Base-by-base conservation (phyloP, 2,797 vertebrate species). In the Telmatherina bonti region DNA sequence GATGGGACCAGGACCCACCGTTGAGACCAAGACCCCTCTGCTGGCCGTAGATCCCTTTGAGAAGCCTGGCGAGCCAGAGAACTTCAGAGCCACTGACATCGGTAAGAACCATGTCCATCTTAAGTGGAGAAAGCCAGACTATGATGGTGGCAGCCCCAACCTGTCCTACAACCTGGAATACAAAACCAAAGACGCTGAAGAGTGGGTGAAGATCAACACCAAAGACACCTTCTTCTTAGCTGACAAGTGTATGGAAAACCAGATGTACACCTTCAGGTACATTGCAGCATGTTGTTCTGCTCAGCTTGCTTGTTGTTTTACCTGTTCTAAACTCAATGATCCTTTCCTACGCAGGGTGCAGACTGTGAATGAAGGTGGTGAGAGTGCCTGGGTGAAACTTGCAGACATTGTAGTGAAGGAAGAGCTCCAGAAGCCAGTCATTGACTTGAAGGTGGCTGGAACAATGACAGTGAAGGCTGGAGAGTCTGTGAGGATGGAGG, bases 301-400 rank as follows among this genome's bases (percentile, higher is more conserved):
- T 47, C 20, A n/a, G 7, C 9, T 59, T 69, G 1, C 1, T 31
- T 7, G 4, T 22, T 36, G 0, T 53, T 22, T 43, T 67, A 13
- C 4, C n/a, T 8, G 31, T 18, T 56, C 4, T 26, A 36, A 35
- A 64, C 7, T 33, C 8, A 56, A 29, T 53, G 7, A 29, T 53
- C 27, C 72, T 79, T 59, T 76, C 3, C 81, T 51, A 16, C 96
- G 93, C 89, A 96, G 97, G 93, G 96, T 99, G 62, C 96, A 97
- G 85, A 96, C 97, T 2, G 95, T 96, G 85, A 98, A 97, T 82
- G 98, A 99, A 83, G 97, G 95, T 8, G 98, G 98, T 45, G 96
- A 99, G 93, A 99, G 98, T 85, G 91, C 91, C 80, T 99, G 98
- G 98, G 98, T 99, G 54, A 98, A 86, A 87, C 96, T 97, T 67